These are phyloP conservation scores for Corticium candelabrum DNA, from an alignment of 37 sponge, comb jelly and placozoan genomes.

Conservation along the genomic window DNA sequence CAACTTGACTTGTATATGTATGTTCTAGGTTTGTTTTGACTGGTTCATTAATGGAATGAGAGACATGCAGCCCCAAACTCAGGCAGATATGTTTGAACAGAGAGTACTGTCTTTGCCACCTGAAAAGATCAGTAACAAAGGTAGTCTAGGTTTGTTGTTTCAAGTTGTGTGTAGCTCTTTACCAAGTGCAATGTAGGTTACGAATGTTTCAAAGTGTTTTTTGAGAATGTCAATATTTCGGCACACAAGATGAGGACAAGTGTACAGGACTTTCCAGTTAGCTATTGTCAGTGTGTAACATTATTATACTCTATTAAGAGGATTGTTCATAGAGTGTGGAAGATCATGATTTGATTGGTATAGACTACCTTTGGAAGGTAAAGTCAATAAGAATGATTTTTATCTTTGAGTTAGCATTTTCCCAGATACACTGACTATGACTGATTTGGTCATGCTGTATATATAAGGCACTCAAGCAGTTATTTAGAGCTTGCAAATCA, in stretches of 20 bases:
- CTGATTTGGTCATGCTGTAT: too few relatives aligned
- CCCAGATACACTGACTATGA: too few relatives aligned
- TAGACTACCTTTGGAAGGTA: slow-evolving; percentile 79
- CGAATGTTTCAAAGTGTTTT: slow-evolving; percentile 59
- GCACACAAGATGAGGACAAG: slow-evolving; percentile 43
- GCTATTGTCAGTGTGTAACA: background rate
- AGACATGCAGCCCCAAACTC: slow-evolving; percentile 71
- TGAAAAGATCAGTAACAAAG: slow-evolving; percentile 8
- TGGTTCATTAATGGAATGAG: slow-evolving; percentile 72
- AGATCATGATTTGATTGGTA: slow-evolving; percentile 54
- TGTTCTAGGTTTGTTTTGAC: slow-evolving; percentile 74
- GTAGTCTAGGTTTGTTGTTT: slow-evolving; percentile 1
- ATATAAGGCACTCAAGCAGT: too few relatives aligned
- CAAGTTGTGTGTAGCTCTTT: too few relatives aligned
- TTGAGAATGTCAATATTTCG: slow-evolving; percentile 57
- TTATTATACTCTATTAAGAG: background rate
- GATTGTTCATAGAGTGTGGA: slow-evolving; percentile 53
- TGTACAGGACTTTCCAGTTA: background rate
- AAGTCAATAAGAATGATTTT: too few relatives aligned
- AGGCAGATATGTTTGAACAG: slow-evolving; percentile 50
- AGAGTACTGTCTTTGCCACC: slow-evolving; percentile 24
- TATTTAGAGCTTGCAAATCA: too few relatives aligned
- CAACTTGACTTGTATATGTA: too few relatives aligned
- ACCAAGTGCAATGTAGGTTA: slow-evolving; percentile 33
- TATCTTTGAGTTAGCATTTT: too few relatives aligned